Evolutionary conservation across 1,140 invertebrate species (phyloP), one percentile per base, ranked within the genome.

Genomic region (Tribolium madens): DNA sequence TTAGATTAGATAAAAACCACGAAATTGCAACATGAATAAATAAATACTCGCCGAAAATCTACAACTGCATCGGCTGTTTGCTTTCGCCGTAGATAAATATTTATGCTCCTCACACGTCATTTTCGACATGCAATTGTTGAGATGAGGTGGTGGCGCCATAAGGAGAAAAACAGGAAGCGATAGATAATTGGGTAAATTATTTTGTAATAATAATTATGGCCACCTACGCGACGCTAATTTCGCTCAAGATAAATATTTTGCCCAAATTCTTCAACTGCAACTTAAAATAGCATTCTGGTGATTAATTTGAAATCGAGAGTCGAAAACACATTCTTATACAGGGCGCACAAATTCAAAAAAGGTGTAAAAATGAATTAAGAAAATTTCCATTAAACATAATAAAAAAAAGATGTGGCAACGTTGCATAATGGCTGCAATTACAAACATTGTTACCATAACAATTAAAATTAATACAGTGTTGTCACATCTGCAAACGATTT

Each of bases 81-180:
- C 52, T 57, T 57, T 57, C 9, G 52, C 5, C 10, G 10, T 57
- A 26, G 52, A 57, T 57, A 57, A 57, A 57, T 57, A 57, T 57
- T 57, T 57, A 57, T 57, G 52, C 52, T 18, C 10, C 9, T 3
- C 18, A 21, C 52, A 26, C 52, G 52, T 57, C 52, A 57, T 57
- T 57, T 57, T 57, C 52, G 52, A 57, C 52, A 57, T 57, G 52
- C 52, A 57, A 18, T 57, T 57, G 52, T n/a, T n/a, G 52, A 17
- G 48, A 50, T 50, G 48, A 50, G 14, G 3, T 13, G 4, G 48
- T 5, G 48, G 48, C 48, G 48, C 48, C 48, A 50, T 14, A 1
- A 1, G 48, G 48, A 50, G 12, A 50, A 7, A 15, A 50, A 14
- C 48, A 50, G 48, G 12, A 50, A 50, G 36, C n/a, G 36, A 10